Evolutionary conservation across 2,113 vertebrate species (phyloP).

Genomic region (Chaetodon trifascialis): DNA sequence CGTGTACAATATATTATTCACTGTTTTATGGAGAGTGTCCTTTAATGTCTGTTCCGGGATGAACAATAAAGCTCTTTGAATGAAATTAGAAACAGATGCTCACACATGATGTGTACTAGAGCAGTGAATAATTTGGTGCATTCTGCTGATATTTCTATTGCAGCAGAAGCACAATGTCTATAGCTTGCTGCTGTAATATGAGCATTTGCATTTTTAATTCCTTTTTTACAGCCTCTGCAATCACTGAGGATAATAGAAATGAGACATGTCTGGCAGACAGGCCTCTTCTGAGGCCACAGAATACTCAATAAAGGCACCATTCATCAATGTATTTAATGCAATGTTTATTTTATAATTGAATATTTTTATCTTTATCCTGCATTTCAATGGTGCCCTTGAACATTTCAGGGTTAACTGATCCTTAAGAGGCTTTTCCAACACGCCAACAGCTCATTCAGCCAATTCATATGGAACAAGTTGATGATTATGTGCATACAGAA

Average conservation of each 20-base stretch:
- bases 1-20: constrained; percentile 16
- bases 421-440: constrained; percentile 19
- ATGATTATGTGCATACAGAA: not conserved
- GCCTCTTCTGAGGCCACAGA: not conserved
- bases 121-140: constrained; percentile 62
- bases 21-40: constrained; percentile 50
- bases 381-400: not conserved
- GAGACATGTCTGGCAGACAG: constrained; percentile 18
- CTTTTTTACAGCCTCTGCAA: constrained; percentile 39
- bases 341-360: constrained; percentile 24
- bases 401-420: constrained; percentile 11
- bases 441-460: not conserved
- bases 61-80: constrained; percentile 68
- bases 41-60: constrained; percentile 61
- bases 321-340: constrained; percentile 17
- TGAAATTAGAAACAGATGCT: constrained; percentile 70
- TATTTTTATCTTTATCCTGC: constrained; percentile 33
- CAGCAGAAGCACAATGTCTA: constrained; percentile 33
- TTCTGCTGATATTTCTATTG: constrained; percentile 45
- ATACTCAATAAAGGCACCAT: not conserved
- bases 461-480: not conserved
- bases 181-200: constrained; percentile 33
- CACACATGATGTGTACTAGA: constrained; percentile 46
- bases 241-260: constrained; percentile 39
- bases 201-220: constrained; percentile 48